A percentile compares a stretch with the other conserved stretches of the same genome.
Conservation (phyloP, 2,113 vertebrate genomes). For the Anguilla japonica region DNA sequence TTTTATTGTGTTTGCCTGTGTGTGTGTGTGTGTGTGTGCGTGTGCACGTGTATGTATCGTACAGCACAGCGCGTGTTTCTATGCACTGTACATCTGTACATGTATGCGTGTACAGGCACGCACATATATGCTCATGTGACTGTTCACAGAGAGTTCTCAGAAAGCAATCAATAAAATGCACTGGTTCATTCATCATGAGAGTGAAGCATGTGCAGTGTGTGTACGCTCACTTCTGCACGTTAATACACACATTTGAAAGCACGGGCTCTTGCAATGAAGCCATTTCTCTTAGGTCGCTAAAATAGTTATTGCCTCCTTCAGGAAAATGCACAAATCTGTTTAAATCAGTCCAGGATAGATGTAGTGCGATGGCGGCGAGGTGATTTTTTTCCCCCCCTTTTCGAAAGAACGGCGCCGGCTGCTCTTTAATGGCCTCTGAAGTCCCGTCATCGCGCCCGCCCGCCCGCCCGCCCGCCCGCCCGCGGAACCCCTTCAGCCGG, state of each 20-base stretch:
- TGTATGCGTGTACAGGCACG: not conserved
- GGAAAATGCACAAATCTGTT: not conserved
- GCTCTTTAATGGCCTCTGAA: not conserved
- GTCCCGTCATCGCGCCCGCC: not conserved
- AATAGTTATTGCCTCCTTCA: not conserved
- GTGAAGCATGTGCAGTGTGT: not conserved
- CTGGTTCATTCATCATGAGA: not conserved
- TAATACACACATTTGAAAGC: not conserved
- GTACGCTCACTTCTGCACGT: not conserved
- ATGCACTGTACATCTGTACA: not conserved
- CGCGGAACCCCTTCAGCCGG: not conserved
- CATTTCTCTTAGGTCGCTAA: not conserved
- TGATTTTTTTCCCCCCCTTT: not conserved
- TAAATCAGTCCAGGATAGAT: not conserved
- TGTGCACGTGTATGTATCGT: slow-evolving; percentile 9
- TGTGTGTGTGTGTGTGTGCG: slow-evolving; percentile 6
- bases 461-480: not conserved
- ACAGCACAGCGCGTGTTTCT: too few relatives aligned
- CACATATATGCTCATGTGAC: not conserved
- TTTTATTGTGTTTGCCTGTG: slow-evolving; percentile 29
- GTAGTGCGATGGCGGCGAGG: not conserved
- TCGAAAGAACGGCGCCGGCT: not conserved
- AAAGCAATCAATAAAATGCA: too few relatives aligned
- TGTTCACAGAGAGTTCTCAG: too few relatives aligned
- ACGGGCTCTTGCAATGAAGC: not conserved